Evolutionary conservation across 2,888 invertebrate species (phyloP).

Genomic region (Ecliptopera silaceata): DNA sequence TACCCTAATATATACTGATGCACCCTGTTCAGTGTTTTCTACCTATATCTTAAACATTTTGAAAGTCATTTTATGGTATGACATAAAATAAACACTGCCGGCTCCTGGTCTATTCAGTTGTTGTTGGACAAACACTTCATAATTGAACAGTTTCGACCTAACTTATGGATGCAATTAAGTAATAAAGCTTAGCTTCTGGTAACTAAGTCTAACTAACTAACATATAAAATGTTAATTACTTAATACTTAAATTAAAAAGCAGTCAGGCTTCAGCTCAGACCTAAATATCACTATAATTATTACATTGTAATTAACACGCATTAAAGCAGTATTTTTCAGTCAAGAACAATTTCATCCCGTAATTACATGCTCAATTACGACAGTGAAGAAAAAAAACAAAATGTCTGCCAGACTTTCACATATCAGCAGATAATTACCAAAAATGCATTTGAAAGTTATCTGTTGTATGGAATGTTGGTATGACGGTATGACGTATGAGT

Average conservation of each 20-base stretch:
- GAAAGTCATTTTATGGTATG: background rate
- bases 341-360: conserved; percentile 6
- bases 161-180: background rate
- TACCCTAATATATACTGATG: too few species aligned
- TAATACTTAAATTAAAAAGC: too few species aligned
- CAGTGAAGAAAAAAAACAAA: conserved; percentile 7
- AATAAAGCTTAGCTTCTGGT: background rate
- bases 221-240: too few species aligned
- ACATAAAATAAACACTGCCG: background rate
- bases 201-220: too few species aligned
- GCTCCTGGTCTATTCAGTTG: background rate
- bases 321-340: background rate
- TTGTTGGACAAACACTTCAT: background rate
- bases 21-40: too few species aligned
- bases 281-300: too few species aligned
- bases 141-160: background rate
- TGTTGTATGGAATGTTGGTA: conserved; percentile 10
- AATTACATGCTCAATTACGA: conserved; percentile 12
- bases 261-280: too few species aligned
- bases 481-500: too few species aligned
- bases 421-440: conserved; percentile 29
- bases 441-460: conserved; percentile 35
- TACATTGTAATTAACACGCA: too few species aligned
- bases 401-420: conserved; percentile 26
- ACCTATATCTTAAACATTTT: too few species aligned